Conservation (phyloP, 2,888 invertebrate genomes). For the Drosophila prolongata region DNA sequence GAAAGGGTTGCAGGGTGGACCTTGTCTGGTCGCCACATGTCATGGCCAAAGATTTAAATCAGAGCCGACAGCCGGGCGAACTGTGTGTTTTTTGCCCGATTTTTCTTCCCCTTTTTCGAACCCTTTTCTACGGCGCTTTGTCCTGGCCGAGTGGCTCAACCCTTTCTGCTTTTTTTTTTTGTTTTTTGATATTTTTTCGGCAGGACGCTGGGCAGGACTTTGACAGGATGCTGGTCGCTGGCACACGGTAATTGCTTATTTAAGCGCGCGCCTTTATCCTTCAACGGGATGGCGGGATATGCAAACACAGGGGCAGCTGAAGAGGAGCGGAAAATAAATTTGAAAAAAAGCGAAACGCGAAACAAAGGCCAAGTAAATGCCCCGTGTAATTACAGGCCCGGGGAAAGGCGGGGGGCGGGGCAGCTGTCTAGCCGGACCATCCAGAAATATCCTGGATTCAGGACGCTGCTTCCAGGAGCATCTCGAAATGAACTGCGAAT, state of each 20-base stretch:
- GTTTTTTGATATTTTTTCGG: constrained; percentile 1
- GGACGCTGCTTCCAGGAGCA: constrained; percentile 30
- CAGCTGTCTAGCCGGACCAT: constrained; percentile 51
- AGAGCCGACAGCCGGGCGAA: constrained; percentile 67
- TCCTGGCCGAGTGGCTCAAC: constrained; percentile 41
- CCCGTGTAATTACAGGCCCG: constrained; percentile 76
- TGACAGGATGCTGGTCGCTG: constrained; percentile 70
- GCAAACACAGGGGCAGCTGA: constrained; percentile 32
- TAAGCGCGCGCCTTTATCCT: constrained; percentile 77
- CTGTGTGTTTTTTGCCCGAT: constrained; percentile 28
- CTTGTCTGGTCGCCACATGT: constrained; percentile 73
- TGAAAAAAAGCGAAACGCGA: constrained; percentile 29
- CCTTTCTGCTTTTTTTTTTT: constrained; percentile 35
- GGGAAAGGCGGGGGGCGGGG: constrained; percentile 30
- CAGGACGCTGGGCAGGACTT: constrained; percentile 72
- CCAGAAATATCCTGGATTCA: constrained; percentile 12
- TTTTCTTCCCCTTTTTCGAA: constrained; percentile 34
- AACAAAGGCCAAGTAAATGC: constrained; percentile 67
- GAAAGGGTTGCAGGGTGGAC: constrained; percentile 18
- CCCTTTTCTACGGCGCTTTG: constrained; percentile 60
- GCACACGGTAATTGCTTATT: constrained; percentile 78
- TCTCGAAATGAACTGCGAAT: constrained; percentile 70
- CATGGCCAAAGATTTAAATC: constrained; percentile 75
- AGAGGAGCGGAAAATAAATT: constrained; percentile 24
- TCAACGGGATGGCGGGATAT: constrained; percentile 67